Evolutionary conservation across 2,113 vertebrate species (phyloP).

Genomic region (Oreochromis aureus): DNA sequence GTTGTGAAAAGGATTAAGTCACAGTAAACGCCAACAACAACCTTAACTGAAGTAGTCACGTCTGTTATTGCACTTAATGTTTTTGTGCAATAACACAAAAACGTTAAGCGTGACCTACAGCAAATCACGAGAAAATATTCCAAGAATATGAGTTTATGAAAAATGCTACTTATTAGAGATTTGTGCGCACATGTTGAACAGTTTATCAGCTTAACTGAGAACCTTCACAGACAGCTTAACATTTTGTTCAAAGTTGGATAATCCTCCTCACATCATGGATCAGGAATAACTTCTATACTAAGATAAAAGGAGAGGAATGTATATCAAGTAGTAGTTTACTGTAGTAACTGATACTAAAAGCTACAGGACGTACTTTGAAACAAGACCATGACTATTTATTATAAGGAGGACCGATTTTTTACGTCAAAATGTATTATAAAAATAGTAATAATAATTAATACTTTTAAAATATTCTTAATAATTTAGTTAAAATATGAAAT

Average conservation of each 20-base stretch:
- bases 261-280: conserved; percentile 29
- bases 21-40: not conserved
- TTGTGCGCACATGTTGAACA: conserved; percentile 5
- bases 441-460: not conserved
- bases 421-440: not conserved
- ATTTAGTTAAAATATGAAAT: not conserved
- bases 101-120: not conserved
- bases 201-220: conserved; percentile 42
- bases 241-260: conserved; percentile 5
- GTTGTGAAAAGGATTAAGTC: conserved; percentile 12
- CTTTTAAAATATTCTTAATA: not conserved
- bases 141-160: not conserved
- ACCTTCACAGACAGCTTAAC: no score
- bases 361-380: not conserved
- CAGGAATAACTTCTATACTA: conserved; percentile 11
- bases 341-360: not conserved
- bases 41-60: not conserved
- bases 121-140: not conserved
- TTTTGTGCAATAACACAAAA: not conserved
- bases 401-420: not conserved
- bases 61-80: not conserved
- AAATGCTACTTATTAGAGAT: not conserved
- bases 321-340: not conserved
- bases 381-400: not conserved
- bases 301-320: conserved; percentile 3